Conservation (phyloP, 2,797 vertebrate genomes). For the Tenualosa thibaudeaui region DNA sequence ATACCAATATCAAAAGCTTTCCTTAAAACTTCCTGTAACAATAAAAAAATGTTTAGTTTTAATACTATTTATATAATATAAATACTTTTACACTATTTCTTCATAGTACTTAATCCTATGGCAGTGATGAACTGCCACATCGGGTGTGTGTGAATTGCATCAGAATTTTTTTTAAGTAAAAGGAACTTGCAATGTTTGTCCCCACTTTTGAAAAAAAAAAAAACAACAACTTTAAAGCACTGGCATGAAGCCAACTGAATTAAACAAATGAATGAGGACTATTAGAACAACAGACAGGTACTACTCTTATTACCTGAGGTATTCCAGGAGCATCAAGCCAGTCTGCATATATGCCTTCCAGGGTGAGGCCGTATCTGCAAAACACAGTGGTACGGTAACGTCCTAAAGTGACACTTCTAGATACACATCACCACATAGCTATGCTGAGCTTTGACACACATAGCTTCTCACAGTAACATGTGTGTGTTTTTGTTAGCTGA, state of each 20-base stretch:
- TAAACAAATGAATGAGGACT: background rate
- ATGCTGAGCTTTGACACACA: background rate
- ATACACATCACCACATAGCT: background rate
- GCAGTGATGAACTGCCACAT: background rate
- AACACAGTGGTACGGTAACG: conserved; percentile 41
- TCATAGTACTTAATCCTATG: background rate
- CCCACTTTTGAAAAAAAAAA: background rate
- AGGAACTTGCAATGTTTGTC: background rate
- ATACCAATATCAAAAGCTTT: too few species aligned
- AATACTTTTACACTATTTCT: too few species aligned
- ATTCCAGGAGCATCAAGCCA: conserved; percentile 93
- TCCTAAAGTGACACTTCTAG: background rate
- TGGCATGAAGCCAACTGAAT: background rate
- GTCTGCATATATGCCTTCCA: conserved; percentile 81
- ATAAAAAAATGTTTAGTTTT: too few species aligned
- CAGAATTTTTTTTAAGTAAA: background rate
- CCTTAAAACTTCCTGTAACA: too few species aligned
- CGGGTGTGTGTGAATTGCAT: background rate
- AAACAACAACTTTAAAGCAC: background rate
- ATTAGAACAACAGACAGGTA: background rate
- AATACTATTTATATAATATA: background rate
- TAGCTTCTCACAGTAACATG: background rate
- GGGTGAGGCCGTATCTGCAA: conserved; percentile 82
- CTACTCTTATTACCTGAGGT: conserved; percentile 79
- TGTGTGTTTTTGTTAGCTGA: background rate